These are phyloP conservation scores for Coelogynopora nodosa DNA, from an alignment of 2,888 invertebrate species.

Conservation along the genomic window DNA sequence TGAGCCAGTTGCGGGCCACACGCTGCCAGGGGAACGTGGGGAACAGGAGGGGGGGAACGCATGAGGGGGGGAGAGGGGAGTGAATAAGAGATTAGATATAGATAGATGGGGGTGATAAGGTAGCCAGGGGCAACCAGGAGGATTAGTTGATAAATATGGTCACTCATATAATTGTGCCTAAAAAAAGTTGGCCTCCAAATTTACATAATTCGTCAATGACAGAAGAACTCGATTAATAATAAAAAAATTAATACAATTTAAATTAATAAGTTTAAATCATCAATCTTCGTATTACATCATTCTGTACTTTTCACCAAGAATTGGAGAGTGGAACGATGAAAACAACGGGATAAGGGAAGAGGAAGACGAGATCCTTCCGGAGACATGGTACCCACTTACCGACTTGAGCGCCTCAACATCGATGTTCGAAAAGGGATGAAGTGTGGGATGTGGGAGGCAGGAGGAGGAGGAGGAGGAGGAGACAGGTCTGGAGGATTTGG, in stretches of 20 bases:
- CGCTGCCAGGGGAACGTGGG: too few relatives aligned
- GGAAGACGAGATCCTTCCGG: too few relatives aligned
- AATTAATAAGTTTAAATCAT: neutral
- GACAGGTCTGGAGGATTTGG: neutral
- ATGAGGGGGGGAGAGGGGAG: too few relatives aligned
- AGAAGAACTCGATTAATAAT: neutral
- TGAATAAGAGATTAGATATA: too few relatives aligned
- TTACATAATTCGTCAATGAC: neutral
- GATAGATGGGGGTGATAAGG: too few relatives aligned
- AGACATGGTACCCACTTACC: neutral
- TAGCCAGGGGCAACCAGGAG: too few relatives aligned
- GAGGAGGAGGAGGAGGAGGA: neutral
- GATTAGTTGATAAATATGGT: too few relatives aligned
- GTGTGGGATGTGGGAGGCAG: neutral
- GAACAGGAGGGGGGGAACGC: too few relatives aligned
- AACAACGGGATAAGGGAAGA: too few relatives aligned
- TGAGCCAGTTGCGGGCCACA: too few relatives aligned
- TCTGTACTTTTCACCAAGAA: neutral
- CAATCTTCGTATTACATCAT: neutral
- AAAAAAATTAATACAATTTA: neutral
- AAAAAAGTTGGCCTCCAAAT: too few relatives aligned
- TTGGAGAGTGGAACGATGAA: neutral
- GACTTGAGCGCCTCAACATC: neutral
- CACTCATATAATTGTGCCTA: too few relatives aligned
- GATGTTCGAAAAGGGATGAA: neutral